Percentiles rank a stretch among this genome's conserved stretches.
phyloP scores from a whole-genome alignment of 2,797 vertebrate species.

The Helicolenus hilgendorfi region DNA sequence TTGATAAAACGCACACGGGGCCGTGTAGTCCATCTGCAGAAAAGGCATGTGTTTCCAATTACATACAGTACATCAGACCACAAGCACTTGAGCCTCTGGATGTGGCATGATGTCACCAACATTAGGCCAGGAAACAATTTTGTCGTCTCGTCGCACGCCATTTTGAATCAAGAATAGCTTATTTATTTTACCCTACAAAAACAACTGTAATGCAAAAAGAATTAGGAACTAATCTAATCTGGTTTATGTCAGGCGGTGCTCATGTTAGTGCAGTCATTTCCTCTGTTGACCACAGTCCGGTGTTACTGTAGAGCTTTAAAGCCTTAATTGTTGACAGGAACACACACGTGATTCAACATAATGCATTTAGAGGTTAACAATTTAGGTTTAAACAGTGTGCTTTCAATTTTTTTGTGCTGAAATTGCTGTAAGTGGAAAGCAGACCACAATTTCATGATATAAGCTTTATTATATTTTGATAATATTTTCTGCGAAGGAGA shows the following conservation, averaged over 20 bases:
- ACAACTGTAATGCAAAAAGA: constrained; percentile 13
- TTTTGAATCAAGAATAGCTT: constrained; percentile 29
- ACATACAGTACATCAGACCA: constrained; percentile 56
- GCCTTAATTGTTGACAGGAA: not conserved
- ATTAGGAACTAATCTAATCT: constrained; percentile 11
- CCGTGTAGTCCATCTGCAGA: constrained; percentile 20
- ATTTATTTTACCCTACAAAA: constrained; percentile 56
- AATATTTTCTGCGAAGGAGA: not conserved
- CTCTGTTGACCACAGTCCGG: constrained; percentile 5
- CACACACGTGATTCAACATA: not conserved
- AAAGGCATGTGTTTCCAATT: constrained; percentile 57
- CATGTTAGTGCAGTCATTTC: constrained; percentile 36
- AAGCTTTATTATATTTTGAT: not conserved
- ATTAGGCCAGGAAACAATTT: constrained; percentile 67
- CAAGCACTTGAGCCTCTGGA: constrained; percentile 62
- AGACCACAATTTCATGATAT: not conserved
- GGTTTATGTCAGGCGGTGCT: constrained; percentile 1
- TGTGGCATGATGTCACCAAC: constrained; percentile 82
- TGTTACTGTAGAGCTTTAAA: constrained; percentile 20
- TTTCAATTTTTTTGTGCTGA: not conserved
- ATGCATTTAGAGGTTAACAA: not conserved
- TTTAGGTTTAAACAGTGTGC: not conserved
- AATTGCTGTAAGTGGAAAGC: not conserved
- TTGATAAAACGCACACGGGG: constrained; percentile 68
- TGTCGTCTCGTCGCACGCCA: constrained; percentile 21